Evolutionary conservation across 2,113 vertebrate genomes (phyloP).

Genomic region (Cranoglanis bouderius): DNA sequence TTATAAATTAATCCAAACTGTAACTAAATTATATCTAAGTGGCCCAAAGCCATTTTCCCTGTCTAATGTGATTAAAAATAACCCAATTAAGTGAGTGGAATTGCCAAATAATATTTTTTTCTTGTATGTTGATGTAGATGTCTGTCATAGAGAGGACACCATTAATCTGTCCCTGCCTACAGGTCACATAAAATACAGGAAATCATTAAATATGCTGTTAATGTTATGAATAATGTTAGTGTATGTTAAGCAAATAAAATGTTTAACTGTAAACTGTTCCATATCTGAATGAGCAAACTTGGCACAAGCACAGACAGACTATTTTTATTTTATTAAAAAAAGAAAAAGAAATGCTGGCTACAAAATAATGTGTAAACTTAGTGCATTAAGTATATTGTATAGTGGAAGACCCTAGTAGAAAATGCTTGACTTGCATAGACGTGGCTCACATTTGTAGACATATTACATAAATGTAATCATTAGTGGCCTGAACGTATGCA

Average conservation of each 20-base stretch:
- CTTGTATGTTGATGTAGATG: neutral
- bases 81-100: conserved; percentile 6
- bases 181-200: neutral
- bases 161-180: neutral
- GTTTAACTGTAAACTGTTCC: too few relatives aligned
- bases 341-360: neutral
- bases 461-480: neutral
- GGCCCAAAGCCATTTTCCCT: conserved; percentile 12
- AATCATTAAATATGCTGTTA: neutral
- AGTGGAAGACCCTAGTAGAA: neutral
- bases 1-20: neutral
- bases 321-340: neutral
- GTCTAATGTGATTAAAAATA: conserved; percentile 18
- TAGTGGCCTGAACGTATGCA: neutral
- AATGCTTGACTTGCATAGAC: conserved; percentile 1
- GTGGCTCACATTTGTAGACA: neutral
- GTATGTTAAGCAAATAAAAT: neutral
- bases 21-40: conserved; percentile 10
- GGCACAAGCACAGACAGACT: neutral
- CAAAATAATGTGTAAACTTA: neutral
- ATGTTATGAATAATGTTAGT: neutral
- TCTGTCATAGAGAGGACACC: neutral
- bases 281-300: neutral
- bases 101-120: neutral
- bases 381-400: neutral